phyloP scores from a whole-genome alignment of 2,113 vertebrate genomes.

The Melozone crissalis region DNA sequence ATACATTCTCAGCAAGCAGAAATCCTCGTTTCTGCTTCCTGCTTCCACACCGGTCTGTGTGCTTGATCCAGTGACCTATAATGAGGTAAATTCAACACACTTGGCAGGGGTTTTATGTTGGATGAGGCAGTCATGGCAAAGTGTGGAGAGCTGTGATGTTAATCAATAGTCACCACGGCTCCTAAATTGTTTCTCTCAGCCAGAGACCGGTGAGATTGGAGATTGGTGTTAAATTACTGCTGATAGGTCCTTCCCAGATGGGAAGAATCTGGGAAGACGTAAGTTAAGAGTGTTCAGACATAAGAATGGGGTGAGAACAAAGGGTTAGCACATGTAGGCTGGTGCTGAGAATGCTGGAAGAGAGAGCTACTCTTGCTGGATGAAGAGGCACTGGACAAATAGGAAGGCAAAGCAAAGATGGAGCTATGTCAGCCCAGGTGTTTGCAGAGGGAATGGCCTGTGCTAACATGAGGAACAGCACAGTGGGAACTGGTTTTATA shows the following conservation, averaged over 20 bases:
- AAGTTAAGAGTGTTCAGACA: not conserved
- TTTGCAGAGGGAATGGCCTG: not conserved
- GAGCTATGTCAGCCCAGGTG: not conserved
- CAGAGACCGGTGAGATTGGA: not conserved
- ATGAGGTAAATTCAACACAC: not conserved
- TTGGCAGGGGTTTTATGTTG: not conserved
- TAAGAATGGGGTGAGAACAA: not conserved
- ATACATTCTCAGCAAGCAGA: not conserved
- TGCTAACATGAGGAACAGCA: fast-evolving
- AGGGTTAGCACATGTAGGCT: not conserved
- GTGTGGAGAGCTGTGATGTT: not conserved
- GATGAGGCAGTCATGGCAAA: not conserved
- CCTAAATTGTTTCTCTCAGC: not conserved
- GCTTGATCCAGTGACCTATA: not conserved
- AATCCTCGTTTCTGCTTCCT: not conserved
- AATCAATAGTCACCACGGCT: not conserved
- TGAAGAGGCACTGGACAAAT: not conserved
- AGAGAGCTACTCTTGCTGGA: not conserved
- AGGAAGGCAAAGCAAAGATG: not conserved
- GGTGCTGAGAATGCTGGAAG: not conserved
- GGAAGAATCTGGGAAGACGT: not conserved
- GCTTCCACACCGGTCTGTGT: not conserved
- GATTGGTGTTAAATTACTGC: not conserved
- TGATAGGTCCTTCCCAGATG: not conserved
- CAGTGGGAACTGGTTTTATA: not conserved